Percentiles rank a stretch among this genome's conserved stretches.
phyloP scores from a whole-genome alignment of 2,888 invertebrate genomes.

The Pinctada fucata region DNA sequence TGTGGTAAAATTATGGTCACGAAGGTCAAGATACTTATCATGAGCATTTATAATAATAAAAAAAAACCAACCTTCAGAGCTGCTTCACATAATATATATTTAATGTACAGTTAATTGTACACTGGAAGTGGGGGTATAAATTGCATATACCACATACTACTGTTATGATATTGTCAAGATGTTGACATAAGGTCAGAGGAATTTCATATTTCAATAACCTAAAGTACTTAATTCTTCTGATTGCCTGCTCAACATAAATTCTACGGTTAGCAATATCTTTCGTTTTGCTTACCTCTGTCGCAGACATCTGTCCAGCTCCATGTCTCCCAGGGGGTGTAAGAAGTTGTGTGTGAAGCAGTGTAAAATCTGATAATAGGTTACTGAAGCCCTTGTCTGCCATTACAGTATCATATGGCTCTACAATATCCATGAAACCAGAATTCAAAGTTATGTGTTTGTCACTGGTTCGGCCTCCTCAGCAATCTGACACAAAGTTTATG shows the following conservation, averaged over 20 bases:
- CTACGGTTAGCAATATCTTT: slow-evolving; percentile 32
- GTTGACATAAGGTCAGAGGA: slow-evolving; percentile 20
- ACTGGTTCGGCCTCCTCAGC: slow-evolving; percentile 30
- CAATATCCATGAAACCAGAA: slow-evolving; percentile 24
- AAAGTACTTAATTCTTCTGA: slow-evolving; percentile 35
- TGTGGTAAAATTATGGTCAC: too few relatives aligned
- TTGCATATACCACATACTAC: neutral
- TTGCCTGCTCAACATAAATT: slow-evolving; percentile 43
- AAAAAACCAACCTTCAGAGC: too few relatives aligned
- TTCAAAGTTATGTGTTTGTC: slow-evolving; percentile 32
- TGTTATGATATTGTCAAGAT: slow-evolving; percentile 35
- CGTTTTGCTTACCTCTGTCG: slow-evolving; percentile 29
- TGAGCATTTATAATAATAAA: too few relatives aligned
- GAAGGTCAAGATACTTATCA: too few relatives aligned
- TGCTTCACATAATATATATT: too few relatives aligned
- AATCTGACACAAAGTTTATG: slow-evolving; percentile 30
- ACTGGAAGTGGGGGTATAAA: neutral
- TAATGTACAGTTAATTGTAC: too few relatives aligned
- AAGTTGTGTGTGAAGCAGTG: slow-evolving; percentile 6
- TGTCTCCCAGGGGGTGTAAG: slow-evolving; percentile 28
- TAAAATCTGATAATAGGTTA: slow-evolving; percentile 32
- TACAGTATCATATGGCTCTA: slow-evolving; percentile 34
- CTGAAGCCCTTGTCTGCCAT: slow-evolving; percentile 42
- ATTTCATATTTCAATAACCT: slow-evolving; percentile 34
- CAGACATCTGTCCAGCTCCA: slow-evolving; percentile 28